A percentile compares a stretch with the other conserved stretches of the same genome.
Conservation (phyloP, 1,140 invertebrate genomes). For the Zaprionus taronus region DNA sequence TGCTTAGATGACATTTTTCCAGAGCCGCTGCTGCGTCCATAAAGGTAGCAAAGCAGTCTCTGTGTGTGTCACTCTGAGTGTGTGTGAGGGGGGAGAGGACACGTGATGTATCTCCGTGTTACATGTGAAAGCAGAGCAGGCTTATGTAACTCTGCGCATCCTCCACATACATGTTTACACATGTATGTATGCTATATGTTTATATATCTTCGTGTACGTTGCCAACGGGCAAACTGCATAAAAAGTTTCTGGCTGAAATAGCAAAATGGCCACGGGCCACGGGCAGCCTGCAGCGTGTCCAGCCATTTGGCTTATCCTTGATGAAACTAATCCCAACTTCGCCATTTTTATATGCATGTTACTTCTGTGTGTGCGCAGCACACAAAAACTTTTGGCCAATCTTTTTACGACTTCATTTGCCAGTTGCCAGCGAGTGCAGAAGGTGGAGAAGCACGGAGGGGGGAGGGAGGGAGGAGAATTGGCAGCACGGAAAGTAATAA, state of each 20-base stretch:
- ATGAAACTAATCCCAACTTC: slow-evolving; percentile 82
- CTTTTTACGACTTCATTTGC: slow-evolving; percentile 83
- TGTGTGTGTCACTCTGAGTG: background rate
- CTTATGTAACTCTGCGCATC: slow-evolving; percentile 51
- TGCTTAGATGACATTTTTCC: slow-evolving; percentile 82
- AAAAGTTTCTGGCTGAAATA: slow-evolving; percentile 74
- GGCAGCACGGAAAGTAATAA: slow-evolving; percentile 75
- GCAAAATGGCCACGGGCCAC: slow-evolving; percentile 51
- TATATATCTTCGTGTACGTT: background rate
- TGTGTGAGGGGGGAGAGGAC: background rate
- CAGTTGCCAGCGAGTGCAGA: slow-evolving; percentile 47
- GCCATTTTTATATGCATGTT: slow-evolving; percentile 80
- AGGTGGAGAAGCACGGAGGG: background rate
- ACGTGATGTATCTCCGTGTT: slow-evolving; percentile 31
- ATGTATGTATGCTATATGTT: background rate
- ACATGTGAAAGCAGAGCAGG: slow-evolving; percentile 21
- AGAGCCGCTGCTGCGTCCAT: slow-evolving; percentile 64
- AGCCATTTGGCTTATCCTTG: slow-evolving; percentile 82
- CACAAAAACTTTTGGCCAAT: slow-evolving; percentile 82
- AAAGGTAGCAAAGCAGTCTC: slow-evolving; percentile 61
- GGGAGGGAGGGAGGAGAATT: background rate
- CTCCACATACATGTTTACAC: slow-evolving; percentile 2
- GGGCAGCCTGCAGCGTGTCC: slow-evolving; percentile 54
- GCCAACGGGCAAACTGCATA: slow-evolving; percentile 65
- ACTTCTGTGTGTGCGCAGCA: slow-evolving; percentile 65